Conservation (phyloP, 2,888 invertebrate genomes). For the Hirudinaria manillensis region DNA sequence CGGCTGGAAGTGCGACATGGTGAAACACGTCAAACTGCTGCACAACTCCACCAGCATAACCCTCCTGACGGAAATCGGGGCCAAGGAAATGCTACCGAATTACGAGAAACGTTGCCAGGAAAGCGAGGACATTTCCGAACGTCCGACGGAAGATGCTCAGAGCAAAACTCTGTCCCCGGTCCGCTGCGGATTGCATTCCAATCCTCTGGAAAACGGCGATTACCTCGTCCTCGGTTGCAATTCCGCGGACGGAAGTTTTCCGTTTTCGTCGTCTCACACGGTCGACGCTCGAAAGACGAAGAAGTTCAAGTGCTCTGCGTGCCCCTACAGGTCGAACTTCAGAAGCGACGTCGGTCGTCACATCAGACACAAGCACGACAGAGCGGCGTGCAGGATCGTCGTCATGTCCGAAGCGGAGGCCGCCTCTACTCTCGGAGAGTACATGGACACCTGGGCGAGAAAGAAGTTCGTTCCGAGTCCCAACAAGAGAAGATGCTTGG, state of each 20-base stretch:
- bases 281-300: conserved; percentile 34
- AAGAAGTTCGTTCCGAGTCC: conserved; percentile 39
- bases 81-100: conserved; percentile 45
- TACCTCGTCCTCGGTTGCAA: not conserved
- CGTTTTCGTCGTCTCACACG: conserved; percentile 23
- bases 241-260: not conserved
- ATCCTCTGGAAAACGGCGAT: not conserved
- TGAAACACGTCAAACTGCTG: conserved; percentile 48
- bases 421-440: conserved; percentile 41
- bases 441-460: conserved; percentile 39
- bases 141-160: not conserved
- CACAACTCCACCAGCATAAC: conserved; percentile 46
- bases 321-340: conserved; percentile 72
- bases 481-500: conserved; percentile 30
- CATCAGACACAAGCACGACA: conserved; percentile 62
- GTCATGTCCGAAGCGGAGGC: conserved; percentile 32
- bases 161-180: not conserved
- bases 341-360: conserved; percentile 94
- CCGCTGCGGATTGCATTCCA: no score
- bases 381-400: conserved; percentile 27
- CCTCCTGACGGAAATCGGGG: conserved; percentile 45
- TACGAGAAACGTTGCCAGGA: conserved; percentile 23
- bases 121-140: not conserved
- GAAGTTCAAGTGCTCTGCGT: conserved; percentile 38
- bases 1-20: conserved; percentile 52